Evolutionary conservation across 2,888 invertebrate species (phyloP).

Genomic region (Macrophya alboannulata): DNA sequence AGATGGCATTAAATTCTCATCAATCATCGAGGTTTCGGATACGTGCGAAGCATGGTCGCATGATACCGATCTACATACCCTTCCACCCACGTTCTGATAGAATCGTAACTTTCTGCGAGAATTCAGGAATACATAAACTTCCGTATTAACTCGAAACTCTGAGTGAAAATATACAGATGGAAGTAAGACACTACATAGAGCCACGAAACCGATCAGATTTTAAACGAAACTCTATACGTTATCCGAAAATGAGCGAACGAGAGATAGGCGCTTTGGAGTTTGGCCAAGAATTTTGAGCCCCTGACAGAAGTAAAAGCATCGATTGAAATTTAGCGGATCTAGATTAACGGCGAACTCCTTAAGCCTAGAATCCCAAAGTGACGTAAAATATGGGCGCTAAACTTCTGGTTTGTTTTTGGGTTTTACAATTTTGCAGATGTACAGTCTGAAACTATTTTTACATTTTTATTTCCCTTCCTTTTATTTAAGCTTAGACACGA

Average conservation of each 20-base stretch:
- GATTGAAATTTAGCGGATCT: background rate
- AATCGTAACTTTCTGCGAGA: background rate
- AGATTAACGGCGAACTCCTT: background rate
- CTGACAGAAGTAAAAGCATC: slow-evolving; percentile 21
- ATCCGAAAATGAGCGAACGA: background rate
- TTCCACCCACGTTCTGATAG: background rate
- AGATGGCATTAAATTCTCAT: background rate
- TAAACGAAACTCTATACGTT: background rate
- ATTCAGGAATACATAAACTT: background rate
- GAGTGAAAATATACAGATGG: background rate
- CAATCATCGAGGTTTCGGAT: background rate
- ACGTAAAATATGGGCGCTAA: background rate
- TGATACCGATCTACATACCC: background rate
- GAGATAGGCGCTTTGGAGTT: background rate
- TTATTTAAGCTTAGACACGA: background rate
- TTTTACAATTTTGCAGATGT: background rate
- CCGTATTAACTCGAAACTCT: background rate
- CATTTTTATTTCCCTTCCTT: background rate
- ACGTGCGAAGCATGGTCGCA: background rate
- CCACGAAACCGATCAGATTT: background rate
- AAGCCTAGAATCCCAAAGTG: background rate
- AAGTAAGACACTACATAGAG: background rate
- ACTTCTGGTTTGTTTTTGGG: background rate
- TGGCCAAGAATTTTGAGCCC: background rate
- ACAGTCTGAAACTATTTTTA: background rate